Evolutionary conservation across 2,797 vertebrate species (phyloP).

Genomic region (Chelmon rostratus): DNA sequence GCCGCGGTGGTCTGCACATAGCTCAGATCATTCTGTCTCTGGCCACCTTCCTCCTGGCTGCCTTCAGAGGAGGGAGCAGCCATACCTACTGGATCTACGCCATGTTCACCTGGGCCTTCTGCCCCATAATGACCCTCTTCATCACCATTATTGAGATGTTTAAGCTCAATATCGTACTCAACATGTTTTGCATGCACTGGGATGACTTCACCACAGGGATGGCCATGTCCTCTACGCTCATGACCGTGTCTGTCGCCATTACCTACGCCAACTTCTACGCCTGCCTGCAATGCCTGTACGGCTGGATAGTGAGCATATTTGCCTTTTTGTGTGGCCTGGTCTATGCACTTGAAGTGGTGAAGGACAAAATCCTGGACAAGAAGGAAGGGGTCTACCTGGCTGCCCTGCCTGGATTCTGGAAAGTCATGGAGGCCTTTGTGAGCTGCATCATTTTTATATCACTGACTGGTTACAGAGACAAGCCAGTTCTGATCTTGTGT

Average conservation of each 20-base stretch:
- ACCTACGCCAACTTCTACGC: conserved; percentile 83
- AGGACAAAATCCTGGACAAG: conserved; percentile 77
- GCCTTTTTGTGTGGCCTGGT: conserved; percentile 82
- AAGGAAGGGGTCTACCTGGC: conserved; percentile 84
- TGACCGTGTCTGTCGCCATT: conserved; percentile 86
- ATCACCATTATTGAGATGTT: conserved; percentile 87
- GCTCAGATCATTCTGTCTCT: conserved; percentile 69
- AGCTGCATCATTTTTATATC: conserved; percentile 89
- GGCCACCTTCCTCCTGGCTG: conserved; percentile 69
- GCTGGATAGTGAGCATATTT: conserved; percentile 76
- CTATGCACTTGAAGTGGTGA: conserved; percentile 83
- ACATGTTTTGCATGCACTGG: conserved; percentile 74
- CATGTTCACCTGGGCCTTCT: conserved; percentile 90
- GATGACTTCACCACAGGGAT: conserved; percentile 87
- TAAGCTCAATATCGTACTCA: conserved; percentile 70
- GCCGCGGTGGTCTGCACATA: conserved; percentile 73
- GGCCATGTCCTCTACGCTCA: conserved; percentile 87
- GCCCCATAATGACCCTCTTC: conserved; percentile 83
- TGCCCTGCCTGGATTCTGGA: conserved; percentile 87
- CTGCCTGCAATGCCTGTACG: conserved; percentile 66
- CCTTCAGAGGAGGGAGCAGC: conserved; percentile 64
- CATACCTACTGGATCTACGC: conserved; percentile 84
- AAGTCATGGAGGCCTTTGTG: conserved; percentile 88
- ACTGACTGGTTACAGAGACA: conserved; percentile 68
- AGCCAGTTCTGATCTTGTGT: conserved; percentile 78